Evolutionary conservation across 1,140 invertebrate genomes (phyloP).

Genomic region (Drosophila murphyi): DNA sequence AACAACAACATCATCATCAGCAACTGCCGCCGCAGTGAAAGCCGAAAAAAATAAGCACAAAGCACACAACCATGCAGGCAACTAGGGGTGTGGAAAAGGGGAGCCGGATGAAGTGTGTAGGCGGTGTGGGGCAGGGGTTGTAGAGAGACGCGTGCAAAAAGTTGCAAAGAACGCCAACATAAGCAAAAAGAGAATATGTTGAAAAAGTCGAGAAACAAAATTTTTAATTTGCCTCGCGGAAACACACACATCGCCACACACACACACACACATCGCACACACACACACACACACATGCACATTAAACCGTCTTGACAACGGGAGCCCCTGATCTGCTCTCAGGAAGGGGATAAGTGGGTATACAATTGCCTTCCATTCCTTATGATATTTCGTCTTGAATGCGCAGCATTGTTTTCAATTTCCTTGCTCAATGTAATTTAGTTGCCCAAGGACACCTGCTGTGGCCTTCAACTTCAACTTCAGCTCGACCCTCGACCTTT

Average conservation of each 20-base stretch:
- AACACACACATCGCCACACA: constrained; percentile 37
- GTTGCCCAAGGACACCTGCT: constrained; percentile 2
- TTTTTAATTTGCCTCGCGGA: constrained; percentile 82
- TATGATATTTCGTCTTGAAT: neutral
- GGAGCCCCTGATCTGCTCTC: neutral
- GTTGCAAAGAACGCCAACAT: constrained; percentile 63
- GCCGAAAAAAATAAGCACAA: constrained; percentile 45
- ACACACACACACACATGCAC: constrained; percentile 18
- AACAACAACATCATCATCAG: constrained; percentile 12
- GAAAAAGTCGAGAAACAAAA: constrained; percentile 80
- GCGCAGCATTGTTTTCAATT: constrained; percentile 59
- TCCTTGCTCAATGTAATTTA: constrained; percentile 26
- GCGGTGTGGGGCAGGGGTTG: neutral
- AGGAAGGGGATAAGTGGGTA: neutral
- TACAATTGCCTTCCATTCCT: neutral
- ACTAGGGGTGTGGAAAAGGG: neutral
- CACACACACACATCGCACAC: constrained; percentile 3
- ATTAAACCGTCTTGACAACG: constrained; percentile 64
- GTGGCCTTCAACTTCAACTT: neutral
- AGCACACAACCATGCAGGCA: constrained; percentile 31
- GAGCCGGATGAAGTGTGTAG: neutral
- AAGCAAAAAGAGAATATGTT: constrained; percentile 57
- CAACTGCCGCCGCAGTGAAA: constrained; percentile 23
- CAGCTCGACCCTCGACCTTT: neutral
- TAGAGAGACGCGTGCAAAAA: constrained; percentile 44